phyloP scores from a whole-genome alignment of 2,888 invertebrate genomes.

The Druceiella hillmani region DNA sequence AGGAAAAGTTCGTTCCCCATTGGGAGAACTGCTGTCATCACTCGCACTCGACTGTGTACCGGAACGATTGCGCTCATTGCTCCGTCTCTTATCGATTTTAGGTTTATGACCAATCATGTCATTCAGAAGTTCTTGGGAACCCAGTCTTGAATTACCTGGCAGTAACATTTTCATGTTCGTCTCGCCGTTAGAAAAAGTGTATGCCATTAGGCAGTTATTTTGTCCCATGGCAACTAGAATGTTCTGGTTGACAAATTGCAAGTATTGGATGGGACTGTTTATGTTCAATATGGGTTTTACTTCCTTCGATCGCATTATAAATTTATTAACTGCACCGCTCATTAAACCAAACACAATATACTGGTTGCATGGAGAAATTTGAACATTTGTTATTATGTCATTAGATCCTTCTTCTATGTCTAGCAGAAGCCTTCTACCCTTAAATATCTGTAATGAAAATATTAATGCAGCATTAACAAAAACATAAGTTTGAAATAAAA shows the following conservation, averaged over 20 bases:
- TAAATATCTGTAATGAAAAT: slow-evolving; percentile 35
- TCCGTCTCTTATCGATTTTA: slow-evolving; percentile 28
- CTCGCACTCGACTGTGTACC: slow-evolving; percentile 34
- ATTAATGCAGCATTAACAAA: too few species aligned
- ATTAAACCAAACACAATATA: slow-evolving; percentile 46
- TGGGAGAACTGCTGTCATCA: slow-evolving; percentile 35
- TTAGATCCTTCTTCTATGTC: slow-evolving; percentile 40
- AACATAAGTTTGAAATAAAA: too few species aligned
- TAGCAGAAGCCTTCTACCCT: slow-evolving; percentile 39
- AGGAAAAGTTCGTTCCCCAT: slow-evolving; percentile 32
- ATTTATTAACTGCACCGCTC: slow-evolving; percentile 40
- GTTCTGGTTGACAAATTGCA: slow-evolving; percentile 35
- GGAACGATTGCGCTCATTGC: slow-evolving; percentile 28
- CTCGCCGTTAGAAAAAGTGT: slow-evolving; percentile 24
- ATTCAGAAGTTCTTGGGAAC: slow-evolving; percentile 45
- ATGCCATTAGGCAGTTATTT: slow-evolving; percentile 41
- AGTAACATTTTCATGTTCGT: slow-evolving; percentile 37
- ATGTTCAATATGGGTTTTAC: slow-evolving; percentile 36
- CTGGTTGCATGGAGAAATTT: slow-evolving; percentile 47
- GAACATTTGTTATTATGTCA: slow-evolving; percentile 42
- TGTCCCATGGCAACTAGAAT: slow-evolving; percentile 40
- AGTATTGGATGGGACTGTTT: slow-evolving; percentile 30
- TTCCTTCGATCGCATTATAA: slow-evolving; percentile 37
- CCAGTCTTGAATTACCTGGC: slow-evolving; percentile 36
- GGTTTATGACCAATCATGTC: slow-evolving; percentile 36